phyloP scores from a whole-genome alignment of 2,797 vertebrate genomes.

The Uromys caudimaculatus region DNA sequence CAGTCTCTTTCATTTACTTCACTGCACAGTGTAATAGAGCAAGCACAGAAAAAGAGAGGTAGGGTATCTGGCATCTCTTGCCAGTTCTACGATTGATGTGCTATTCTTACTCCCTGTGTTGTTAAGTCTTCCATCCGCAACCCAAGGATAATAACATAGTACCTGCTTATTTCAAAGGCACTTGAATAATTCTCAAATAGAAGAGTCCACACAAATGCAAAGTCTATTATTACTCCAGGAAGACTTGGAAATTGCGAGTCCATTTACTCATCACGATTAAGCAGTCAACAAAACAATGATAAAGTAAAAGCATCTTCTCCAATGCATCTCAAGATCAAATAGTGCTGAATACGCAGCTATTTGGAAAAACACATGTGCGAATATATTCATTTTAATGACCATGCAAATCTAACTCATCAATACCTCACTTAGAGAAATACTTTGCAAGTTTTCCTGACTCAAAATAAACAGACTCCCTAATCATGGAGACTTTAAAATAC shows the following conservation, averaged over 20 bases:
- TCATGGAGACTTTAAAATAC: conserved; percentile 20
- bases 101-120: conserved; percentile 49
- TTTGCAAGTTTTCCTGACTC: conserved; percentile 53
- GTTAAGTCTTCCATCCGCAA: conserved; percentile 47
- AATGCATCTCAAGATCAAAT: conserved; percentile 71
- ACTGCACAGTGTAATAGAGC: background rate
- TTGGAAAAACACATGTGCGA: conserved; percentile 33
- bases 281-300: conserved; percentile 66
- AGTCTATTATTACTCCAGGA: conserved; percentile 65
- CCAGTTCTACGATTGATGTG: conserved; percentile 11
- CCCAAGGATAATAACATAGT: conserved; percentile 63
- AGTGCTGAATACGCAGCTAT: conserved; percentile 63
- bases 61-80: conserved; percentile 30
- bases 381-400: conserved; percentile 61
- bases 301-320: conserved; percentile 52
- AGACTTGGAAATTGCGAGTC: conserved; percentile 71
- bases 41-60: conserved; percentile 5
- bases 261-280: conserved; percentile 44
- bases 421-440: conserved; percentile 61
- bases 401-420: conserved; percentile 66
- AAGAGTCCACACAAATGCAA: conserved; percentile 61
- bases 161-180: conserved; percentile 66
- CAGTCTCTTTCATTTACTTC: background rate
- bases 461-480: background rate
- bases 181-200: conserved; percentile 63